Evolutionary conservation across 2,113 vertebrate genomes (phyloP).

Genomic region (Rallus limicola): DNA sequence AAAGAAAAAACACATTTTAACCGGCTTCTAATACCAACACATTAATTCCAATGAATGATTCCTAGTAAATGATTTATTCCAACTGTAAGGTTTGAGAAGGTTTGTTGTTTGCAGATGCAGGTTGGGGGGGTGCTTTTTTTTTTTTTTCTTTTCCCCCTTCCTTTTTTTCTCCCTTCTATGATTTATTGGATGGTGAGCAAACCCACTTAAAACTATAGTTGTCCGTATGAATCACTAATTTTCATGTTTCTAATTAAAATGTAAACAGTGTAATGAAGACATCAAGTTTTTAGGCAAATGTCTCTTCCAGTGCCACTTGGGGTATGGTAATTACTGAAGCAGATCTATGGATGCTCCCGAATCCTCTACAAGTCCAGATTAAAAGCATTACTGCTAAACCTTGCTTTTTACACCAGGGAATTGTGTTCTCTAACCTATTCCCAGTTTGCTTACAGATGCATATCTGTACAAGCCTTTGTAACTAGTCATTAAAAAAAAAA

Average conservation of each 20-base stretch:
- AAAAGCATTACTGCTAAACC: slow-evolving; percentile 96
- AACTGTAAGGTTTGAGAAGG: slow-evolving; percentile 24
- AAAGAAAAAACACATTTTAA: slow-evolving; percentile 71
- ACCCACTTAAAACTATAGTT: slow-evolving; percentile 84
- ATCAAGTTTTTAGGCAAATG: slow-evolving; percentile 98
- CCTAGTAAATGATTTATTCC: slow-evolving; percentile 74
- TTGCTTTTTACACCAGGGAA: slow-evolving; percentile 90
- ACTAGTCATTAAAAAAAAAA: slow-evolving; percentile 65
- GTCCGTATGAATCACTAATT: slow-evolving; percentile 86
- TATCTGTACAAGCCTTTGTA: slow-evolving; percentile 72
- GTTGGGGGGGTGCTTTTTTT: neutral
- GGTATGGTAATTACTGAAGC: slow-evolving; percentile 97
- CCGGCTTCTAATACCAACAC: slow-evolving; percentile 70
- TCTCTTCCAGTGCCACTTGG: slow-evolving; percentile 91
- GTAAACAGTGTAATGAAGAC: slow-evolving; percentile 98
- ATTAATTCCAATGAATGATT: slow-evolving; percentile 72
- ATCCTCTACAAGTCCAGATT: slow-evolving; percentile 95
- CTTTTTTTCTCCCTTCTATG: neutral
- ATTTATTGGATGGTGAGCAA: slow-evolving; percentile 79
- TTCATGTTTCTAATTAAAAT: slow-evolving; percentile 97
- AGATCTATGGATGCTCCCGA: slow-evolving; percentile 93
- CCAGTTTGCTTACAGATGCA: slow-evolving; percentile 82
- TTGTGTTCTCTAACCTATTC: slow-evolving; percentile 88
- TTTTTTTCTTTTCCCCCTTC: too few relatives aligned
- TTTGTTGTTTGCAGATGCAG: neutral